These are phyloP conservation scores for Martes martes DNA, from an alignment of 2,113 vertebrate genomes.

Conservation along the genomic window DNA sequence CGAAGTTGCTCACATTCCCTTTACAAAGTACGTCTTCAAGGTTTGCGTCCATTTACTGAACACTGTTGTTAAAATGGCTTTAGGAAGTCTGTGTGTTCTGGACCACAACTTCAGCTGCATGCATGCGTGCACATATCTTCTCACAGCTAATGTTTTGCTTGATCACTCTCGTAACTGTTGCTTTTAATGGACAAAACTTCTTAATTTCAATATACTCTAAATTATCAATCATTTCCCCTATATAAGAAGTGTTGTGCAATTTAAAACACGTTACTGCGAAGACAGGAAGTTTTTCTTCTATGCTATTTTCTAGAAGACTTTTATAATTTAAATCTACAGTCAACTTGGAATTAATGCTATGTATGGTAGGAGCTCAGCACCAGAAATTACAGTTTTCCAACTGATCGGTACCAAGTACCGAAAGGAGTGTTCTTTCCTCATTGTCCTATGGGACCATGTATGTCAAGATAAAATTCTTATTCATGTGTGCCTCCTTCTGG, in stretches of 20 bases:
- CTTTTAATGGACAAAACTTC: not conserved
- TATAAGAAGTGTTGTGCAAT: not conserved
- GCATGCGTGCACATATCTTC: not conserved
- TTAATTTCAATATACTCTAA: not conserved
- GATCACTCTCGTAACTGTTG: not conserved
- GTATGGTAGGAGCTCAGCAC: not conserved
- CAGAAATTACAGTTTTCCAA: not conserved
- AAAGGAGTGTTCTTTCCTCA: not conserved
- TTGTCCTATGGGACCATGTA: not conserved
- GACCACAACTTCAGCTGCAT: not conserved
- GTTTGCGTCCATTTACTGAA: not conserved
- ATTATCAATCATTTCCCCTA: not conserved
- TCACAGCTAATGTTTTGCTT: not conserved
- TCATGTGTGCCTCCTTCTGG: rapidly evolving
- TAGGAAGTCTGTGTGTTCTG: not conserved
- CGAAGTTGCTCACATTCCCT: not conserved
- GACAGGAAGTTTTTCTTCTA: not conserved
- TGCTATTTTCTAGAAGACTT: not conserved
- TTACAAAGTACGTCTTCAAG: not conserved
- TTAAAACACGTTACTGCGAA: not conserved
- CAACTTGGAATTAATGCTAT: not conserved
- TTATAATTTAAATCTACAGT: not conserved
- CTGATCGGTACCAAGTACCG: not conserved
- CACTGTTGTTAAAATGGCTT: not conserved
- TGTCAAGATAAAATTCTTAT: not conserved